These are phyloP conservation scores for Eupelmus urozonus DNA, from an alignment of 2,888 invertebrate genomes.

Conservation along the genomic window DNA sequence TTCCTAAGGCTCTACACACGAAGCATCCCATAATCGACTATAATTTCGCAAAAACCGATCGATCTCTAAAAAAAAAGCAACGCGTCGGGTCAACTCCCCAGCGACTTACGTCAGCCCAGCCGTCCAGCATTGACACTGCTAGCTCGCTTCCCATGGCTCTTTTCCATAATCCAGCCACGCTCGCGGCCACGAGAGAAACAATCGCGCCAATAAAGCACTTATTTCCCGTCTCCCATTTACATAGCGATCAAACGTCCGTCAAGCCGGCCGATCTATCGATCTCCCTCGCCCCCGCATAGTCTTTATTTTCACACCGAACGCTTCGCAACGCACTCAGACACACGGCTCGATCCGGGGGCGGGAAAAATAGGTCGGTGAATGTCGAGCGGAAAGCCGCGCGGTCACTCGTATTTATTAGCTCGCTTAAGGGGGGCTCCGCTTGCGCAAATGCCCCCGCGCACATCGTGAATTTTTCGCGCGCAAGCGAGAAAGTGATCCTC, in stretches of 20 bases:
- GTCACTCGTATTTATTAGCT: conserved; percentile 37
- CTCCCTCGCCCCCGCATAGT: too few relatives aligned
- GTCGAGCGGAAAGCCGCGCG: conserved; percentile 27
- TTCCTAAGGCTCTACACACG: too few relatives aligned
- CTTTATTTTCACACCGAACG: neutral
- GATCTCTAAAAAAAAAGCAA: neutral
- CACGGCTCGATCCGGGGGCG: neutral
- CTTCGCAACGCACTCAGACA: neutral
- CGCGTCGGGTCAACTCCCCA: too few relatives aligned
- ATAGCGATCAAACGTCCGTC: neutral
- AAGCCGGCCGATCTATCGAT: too few relatives aligned
- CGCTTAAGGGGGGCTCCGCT: conserved; percentile 4
- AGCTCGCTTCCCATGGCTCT: neutral
- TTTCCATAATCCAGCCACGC: neutral
- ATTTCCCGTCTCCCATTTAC: neutral
- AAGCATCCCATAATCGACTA: neutral
- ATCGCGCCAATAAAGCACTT: neutral
- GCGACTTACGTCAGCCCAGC: neutral
- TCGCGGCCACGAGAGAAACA: too few relatives aligned
- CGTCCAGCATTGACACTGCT: neutral
- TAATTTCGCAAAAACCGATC: neutral
- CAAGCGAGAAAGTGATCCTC: conserved; percentile 48
- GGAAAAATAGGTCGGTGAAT: conserved; percentile 60
- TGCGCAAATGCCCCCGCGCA: conserved; percentile 25
- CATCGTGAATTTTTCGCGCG: too few relatives aligned